phyloP scores from a whole-genome alignment of 1,140 invertebrate genomes.

The Heliconius nattereri region DNA sequence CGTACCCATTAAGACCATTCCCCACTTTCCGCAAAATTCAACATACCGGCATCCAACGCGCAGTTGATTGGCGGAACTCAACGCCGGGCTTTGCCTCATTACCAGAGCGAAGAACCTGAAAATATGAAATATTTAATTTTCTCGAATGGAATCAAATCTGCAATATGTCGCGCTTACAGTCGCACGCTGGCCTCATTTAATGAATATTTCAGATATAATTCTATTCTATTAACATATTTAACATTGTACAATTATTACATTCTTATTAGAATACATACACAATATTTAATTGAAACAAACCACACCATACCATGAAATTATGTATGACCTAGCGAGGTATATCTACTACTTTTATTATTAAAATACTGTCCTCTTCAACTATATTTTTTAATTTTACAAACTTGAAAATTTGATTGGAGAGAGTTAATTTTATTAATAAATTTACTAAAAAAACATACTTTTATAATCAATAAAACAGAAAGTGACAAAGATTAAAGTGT shows the following conservation, averaged over 20 bases:
- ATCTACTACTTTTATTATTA: too few species aligned
- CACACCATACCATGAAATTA: background rate
- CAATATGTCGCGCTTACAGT: too few species aligned
- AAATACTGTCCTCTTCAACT: too few species aligned
- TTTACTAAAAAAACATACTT: background rate
- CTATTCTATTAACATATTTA: background rate
- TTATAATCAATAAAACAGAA: background rate
- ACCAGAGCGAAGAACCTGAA: too few species aligned
- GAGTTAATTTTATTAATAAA: background rate
- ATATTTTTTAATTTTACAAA: background rate
- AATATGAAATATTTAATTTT: too few species aligned
- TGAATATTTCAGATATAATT: background rate
- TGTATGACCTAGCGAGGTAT: background rate
- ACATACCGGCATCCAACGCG: too few species aligned
- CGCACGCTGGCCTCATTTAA: too few species aligned
- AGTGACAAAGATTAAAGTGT: background rate
- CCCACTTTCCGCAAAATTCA: background rate
- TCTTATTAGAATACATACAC: background rate
- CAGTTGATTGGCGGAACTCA: too few species aligned
- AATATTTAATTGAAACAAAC: constrained; percentile 8
- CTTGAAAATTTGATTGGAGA: background rate
- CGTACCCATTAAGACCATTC: too few species aligned
- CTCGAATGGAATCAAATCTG: too few species aligned
- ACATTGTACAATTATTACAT: background rate
- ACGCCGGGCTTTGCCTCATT: too few species aligned